Conservation (phyloP, 2,888 invertebrate species). For the Epistrophella euchroma region DNA sequence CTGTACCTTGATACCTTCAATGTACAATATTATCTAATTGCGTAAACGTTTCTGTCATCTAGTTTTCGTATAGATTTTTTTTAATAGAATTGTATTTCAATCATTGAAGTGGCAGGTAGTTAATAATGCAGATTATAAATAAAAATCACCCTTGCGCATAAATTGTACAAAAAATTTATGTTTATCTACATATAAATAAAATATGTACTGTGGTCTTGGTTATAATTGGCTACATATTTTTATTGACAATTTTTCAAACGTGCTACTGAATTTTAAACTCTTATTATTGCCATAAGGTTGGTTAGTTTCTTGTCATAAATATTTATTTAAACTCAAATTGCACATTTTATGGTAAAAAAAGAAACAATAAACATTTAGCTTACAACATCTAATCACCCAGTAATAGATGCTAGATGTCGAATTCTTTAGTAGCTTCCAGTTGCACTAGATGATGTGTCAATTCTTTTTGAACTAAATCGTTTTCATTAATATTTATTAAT, state of each 20-base stretch:
- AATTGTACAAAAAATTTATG: background rate
- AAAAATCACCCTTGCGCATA: background rate
- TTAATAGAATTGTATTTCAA: constrained; percentile 8
- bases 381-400: constrained; percentile 11
- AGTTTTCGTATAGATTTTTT: background rate
- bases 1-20: constrained; percentile 30
- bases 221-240: background rate
- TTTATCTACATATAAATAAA: background rate
- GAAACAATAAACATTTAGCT: background rate
- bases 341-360: background rate
- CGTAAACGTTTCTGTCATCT: constrained; percentile 5
- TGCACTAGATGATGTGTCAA: background rate
- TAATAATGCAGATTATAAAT: background rate
- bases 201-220: background rate
- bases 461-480: background rate
- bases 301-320: constrained; percentile 7
- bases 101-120: constrained; percentile 9
- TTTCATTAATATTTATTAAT: background rate
- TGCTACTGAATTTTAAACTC: constrained; percentile 19
- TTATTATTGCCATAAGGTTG: background rate
- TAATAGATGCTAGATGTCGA: constrained; percentile 22
- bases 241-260: background rate
- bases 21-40: background rate
- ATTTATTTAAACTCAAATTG: constrained; percentile 2
- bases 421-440: background rate